Evolutionary conservation across 2,888 invertebrate genomes (phyloP).

Genomic region (Pharmacophagus antenor): DNA sequence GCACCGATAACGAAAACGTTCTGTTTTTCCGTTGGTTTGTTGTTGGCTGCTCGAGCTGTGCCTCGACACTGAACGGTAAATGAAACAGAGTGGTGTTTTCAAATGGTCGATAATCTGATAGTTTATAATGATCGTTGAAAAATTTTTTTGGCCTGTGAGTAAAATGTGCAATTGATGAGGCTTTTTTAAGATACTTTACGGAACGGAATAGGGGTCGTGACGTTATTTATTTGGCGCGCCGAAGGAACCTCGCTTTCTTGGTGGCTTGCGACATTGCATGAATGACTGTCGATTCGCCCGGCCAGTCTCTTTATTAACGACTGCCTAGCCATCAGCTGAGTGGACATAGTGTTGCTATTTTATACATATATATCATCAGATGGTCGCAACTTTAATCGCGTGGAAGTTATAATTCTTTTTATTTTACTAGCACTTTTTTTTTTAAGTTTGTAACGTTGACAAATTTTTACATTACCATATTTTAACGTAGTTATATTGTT

Average conservation of each 20-base stretch:
- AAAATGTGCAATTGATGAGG: background rate
- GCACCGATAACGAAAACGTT: conserved; percentile 48
- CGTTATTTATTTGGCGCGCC: conserved; percentile 63
- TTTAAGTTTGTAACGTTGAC: background rate
- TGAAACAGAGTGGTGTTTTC: conserved; percentile 35
- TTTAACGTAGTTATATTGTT: conserved; percentile 31
- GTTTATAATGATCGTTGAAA: too few relatives aligned
- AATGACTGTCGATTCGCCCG: conserved; percentile 54
- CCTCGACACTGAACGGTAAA: conserved; percentile 17
- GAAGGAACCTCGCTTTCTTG: conserved; percentile 47
- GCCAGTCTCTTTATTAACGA: conserved; percentile 50
- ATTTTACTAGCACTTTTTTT: too few relatives aligned
- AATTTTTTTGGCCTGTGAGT: too few relatives aligned
- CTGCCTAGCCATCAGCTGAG: conserved; percentile 55
- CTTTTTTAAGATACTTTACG: conserved; percentile 49
- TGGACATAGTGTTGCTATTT: conserved; percentile 34
- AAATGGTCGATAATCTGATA: conserved; percentile 62
- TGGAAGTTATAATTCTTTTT: too few relatives aligned
- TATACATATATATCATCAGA: too few relatives aligned
- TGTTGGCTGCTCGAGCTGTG: conserved; percentile 20
- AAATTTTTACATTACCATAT: background rate
- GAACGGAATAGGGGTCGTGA: conserved; percentile 60
- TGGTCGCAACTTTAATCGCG: too few relatives aligned
- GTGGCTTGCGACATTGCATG: conserved; percentile 52
- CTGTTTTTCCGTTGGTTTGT: conserved; percentile 44